These are phyloP conservation scores for Ceryle rudis DNA, from an alignment of 2,797 vertebrate genomes.

Conservation along the genomic window DNA sequence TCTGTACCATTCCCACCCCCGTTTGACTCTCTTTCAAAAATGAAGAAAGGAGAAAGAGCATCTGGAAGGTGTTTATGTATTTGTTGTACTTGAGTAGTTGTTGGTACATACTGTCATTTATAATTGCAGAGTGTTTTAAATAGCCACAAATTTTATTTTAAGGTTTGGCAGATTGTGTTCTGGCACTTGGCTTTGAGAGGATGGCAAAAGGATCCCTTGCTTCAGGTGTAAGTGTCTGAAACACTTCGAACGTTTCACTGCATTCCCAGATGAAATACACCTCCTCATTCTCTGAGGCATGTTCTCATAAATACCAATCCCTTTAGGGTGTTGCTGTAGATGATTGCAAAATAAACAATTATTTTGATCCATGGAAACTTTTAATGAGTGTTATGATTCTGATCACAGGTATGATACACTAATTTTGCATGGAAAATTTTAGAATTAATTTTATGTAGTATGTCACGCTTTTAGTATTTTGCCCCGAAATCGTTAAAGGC, in stretches of 20 bases:
- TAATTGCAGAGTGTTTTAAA: neutral
- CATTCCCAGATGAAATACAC: neutral
- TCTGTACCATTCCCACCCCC: neutral
- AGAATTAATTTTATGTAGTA: neutral
- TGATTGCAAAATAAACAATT: neutral
- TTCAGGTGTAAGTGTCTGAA: constrained; percentile 75
- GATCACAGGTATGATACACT: neutral
- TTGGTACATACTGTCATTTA: neutral
- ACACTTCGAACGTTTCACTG: neutral
- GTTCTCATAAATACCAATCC: neutral
- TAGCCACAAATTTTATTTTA: constrained; percentile 51
- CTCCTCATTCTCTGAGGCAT: neutral
- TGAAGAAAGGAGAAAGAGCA: neutral
- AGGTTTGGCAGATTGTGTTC: constrained; percentile 91
- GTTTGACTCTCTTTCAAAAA: neutral
- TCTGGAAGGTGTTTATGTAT: neutral
- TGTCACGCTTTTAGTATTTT: neutral
- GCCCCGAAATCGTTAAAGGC: neutral
- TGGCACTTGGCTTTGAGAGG: constrained; percentile 97
- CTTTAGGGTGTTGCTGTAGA: neutral
- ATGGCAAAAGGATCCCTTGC: constrained; percentile 88
- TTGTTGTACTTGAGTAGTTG: neutral
- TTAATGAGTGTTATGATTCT: neutral
- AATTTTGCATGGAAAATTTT: neutral
- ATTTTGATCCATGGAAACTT: neutral